Evolutionary conservation across 1,140 invertebrate species (phyloP).

Genomic region (Leptestheria dahalacensis): DNA sequence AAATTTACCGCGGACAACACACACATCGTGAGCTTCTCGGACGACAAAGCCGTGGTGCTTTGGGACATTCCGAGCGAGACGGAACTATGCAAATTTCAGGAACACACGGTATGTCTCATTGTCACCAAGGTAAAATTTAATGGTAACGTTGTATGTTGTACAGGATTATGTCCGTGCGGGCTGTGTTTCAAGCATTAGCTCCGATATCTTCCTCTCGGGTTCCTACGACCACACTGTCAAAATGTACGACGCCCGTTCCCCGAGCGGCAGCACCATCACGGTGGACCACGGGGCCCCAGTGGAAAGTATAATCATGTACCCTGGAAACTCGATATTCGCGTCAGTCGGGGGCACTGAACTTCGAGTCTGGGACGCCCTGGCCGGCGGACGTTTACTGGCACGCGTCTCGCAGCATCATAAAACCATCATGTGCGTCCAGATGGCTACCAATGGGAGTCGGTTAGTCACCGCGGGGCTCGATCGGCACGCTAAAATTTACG

Average conservation of each 20-base stretch:
- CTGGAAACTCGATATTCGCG: constrained; percentile 75
- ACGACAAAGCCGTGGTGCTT: constrained; percentile 74
- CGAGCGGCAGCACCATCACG: constrained; percentile 45
- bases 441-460: constrained; percentile 61
- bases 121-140: neutral
- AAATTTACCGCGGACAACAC: constrained; percentile 63
- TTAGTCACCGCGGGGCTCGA: constrained; percentile 82
- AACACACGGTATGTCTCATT: constrained; percentile 39
- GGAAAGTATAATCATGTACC: constrained; percentile 76
- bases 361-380: constrained; percentile 81
- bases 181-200: constrained; percentile 52
- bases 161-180: constrained; percentile 70
- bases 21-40: constrained; percentile 75
- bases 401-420: constrained; percentile 79
- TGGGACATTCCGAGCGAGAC: constrained; percentile 83
- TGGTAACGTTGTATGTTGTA: too few relatives aligned
- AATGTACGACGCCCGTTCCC: constrained; percentile 67
- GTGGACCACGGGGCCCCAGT: constrained; percentile 82
- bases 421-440: constrained; percentile 67
- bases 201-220: constrained; percentile 64
- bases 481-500: constrained; percentile 86
- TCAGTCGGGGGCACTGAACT: constrained; percentile 84
- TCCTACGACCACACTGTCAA: constrained; percentile 86
- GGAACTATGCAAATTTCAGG: constrained; percentile 45
- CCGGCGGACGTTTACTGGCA: constrained; percentile 64